phyloP scores from a whole-genome alignment of 2,113 vertebrate species.

The Miniopterus natalensis region DNA sequence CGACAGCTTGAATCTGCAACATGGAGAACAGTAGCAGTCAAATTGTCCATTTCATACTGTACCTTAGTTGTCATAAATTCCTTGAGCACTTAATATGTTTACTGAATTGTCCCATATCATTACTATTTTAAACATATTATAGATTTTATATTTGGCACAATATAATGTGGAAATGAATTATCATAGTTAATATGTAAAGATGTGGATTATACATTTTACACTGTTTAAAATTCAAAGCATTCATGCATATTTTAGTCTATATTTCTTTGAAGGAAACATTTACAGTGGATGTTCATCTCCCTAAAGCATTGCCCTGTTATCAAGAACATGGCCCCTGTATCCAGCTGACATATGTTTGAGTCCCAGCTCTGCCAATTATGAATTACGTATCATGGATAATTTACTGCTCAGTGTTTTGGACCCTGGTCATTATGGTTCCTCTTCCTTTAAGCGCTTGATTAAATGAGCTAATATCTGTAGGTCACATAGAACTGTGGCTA shows the following conservation, averaged over 20 bases:
- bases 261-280: conserved; percentile 21
- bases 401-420: background rate
- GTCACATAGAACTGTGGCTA: background rate
- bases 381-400: background rate
- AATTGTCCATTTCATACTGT: background rate
- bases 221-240: conserved; percentile 9
- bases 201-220: conserved; percentile 9
- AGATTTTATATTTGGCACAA: background rate
- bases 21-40: background rate
- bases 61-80: background rate
- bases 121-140: background rate
- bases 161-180: background rate
- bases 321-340: background rate
- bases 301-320: background rate
- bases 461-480: background rate
- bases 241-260: background rate
- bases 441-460: background rate
- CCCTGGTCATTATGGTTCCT: background rate
- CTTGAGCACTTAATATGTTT: background rate
- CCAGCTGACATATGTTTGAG: background rate
- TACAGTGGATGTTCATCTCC: background rate
- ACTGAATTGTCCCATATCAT: background rate
- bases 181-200: background rate
- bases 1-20: background rate
- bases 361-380: background rate